Evolutionary conservation across 64 coral and sea anemone species (phyloP).

Genomic region (Actinia equina): DNA sequence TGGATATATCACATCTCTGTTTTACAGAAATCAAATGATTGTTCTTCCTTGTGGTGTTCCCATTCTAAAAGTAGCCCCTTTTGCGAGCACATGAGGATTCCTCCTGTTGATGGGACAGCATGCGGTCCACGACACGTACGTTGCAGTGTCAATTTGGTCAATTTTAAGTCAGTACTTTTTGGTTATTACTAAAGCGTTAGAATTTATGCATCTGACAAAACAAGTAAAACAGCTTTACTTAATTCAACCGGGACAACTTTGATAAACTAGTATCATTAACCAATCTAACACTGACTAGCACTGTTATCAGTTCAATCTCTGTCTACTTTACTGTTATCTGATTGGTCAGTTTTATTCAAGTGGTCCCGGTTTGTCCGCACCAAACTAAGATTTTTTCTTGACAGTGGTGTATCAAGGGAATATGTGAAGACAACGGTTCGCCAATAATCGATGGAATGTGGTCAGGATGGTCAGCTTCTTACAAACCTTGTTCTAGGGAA

Average conservation of each 20-base stretch:
- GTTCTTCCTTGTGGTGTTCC: neutral
- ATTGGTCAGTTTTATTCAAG: too few relatives aligned
- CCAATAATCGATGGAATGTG: slow-evolving; percentile 52
- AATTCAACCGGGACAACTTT: too few relatives aligned
- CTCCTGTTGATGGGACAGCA: slow-evolving; percentile 42
- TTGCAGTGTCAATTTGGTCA: too few relatives aligned
- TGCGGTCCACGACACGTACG: slow-evolving; percentile 42
- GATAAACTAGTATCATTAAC: too few relatives aligned
- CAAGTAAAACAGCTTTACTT: too few relatives aligned
- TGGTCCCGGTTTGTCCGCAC: too few relatives aligned
- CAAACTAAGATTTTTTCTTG: neutral
- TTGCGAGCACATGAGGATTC: neutral
- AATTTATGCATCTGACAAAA: neutral
- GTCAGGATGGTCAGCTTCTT: slow-evolving; percentile 46
- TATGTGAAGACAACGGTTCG: slow-evolving; percentile 34
- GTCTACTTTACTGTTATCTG: too few relatives aligned
- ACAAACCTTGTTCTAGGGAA: slow-evolving; percentile 33
- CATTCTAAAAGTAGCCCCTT: neutral
- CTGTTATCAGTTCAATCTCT: too few relatives aligned
- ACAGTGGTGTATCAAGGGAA: slow-evolving; percentile 58
- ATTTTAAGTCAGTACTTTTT: neutral
- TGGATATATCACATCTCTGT: neutral
- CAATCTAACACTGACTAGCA: too few relatives aligned
- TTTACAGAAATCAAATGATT: neutral
- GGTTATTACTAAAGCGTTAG: neutral